These are phyloP conservation scores for Elegia similella DNA, from an alignment of 2,888 invertebrate species.

Conservation along the genomic window DNA sequence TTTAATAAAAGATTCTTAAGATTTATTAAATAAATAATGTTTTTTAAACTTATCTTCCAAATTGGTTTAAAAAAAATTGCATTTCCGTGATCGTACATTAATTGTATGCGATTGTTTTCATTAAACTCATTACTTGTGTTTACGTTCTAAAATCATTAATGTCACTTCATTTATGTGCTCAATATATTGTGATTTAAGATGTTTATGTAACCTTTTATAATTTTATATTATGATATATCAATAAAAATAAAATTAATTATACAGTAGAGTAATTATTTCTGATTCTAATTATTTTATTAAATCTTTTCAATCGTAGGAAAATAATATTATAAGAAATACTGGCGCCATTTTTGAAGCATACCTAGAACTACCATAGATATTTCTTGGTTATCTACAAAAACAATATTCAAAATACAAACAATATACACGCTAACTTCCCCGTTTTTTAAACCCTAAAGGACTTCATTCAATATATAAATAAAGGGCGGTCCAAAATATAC, in stretches of 20 bases:
- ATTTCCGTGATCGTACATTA: background rate
- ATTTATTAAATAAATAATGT: too few relatives aligned
- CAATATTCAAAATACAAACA: background rate
- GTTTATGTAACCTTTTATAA: background rate
- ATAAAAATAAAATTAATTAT: background rate
- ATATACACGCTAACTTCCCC: background rate
- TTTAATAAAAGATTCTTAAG: too few relatives aligned
- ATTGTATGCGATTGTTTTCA: background rate
- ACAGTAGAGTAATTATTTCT: background rate
- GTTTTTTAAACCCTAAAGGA: slow-evolving; percentile 1
- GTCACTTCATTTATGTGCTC: slow-evolving; percentile 9
- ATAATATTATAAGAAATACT: too few relatives aligned
- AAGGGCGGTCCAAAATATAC: background rate
- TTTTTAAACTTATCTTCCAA: background rate
- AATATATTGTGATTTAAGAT: background rate
- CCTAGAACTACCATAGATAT: too few relatives aligned
- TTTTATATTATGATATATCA: background rate
- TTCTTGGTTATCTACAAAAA: background rate
- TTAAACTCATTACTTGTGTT: background rate
- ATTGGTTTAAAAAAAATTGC: background rate
- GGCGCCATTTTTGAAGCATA: too few relatives aligned
- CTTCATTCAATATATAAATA: background rate
- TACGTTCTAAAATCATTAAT: background rate
- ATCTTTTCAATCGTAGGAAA: too few relatives aligned
- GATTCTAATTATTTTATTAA: too few relatives aligned